phyloP scores from a whole-genome alignment of 2,797 vertebrate genomes.

The Chelon auratus region DNA sequence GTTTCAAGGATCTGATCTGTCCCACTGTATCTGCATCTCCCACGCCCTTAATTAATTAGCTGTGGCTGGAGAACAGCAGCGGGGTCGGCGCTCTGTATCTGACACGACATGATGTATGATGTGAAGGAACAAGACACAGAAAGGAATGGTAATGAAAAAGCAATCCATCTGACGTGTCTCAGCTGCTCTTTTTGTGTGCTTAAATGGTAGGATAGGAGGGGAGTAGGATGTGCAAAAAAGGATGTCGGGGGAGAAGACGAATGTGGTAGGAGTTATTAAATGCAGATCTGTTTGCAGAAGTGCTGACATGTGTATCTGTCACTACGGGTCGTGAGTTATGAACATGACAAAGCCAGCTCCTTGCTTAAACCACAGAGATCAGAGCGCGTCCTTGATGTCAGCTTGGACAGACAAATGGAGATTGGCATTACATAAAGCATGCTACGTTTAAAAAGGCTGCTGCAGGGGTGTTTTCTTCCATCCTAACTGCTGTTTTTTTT shows the following conservation, averaged over 20 bases:
- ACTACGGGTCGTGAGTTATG: constrained; percentile 62
- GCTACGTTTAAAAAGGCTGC: constrained; percentile 17
- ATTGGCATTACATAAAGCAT: constrained; percentile 57
- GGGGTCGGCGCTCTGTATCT: constrained; percentile 27
- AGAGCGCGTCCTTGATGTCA: constrained; percentile 69
- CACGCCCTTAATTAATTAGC: constrained; percentile 67
- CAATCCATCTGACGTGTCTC: constrained; percentile 15
- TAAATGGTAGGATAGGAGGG: constrained; percentile 20
- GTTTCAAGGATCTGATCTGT: constrained; percentile 73
- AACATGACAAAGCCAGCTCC: constrained; percentile 64
- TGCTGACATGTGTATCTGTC: constrained; percentile 78
- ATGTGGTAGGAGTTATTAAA: constrained; percentile 37
- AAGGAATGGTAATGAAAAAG: constrained; percentile 19
- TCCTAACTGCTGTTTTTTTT: background rate
- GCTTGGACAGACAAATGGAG: constrained; percentile 61
- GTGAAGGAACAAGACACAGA: constrained; percentile 37
- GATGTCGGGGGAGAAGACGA: constrained; percentile 13
- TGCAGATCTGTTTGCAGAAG: constrained; percentile 66
- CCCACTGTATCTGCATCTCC: constrained; percentile 66
- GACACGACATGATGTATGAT: constrained; percentile 29
- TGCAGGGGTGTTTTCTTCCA: constrained; percentile 21
- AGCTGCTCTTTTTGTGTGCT: constrained; percentile 20
- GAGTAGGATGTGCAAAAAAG: constrained; percentile 10
- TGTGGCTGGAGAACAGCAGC: constrained; percentile 44
- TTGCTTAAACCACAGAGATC: constrained; percentile 55